Conservation (phyloP, 2,888 invertebrate species). For the Eristalis tenax region DNA sequence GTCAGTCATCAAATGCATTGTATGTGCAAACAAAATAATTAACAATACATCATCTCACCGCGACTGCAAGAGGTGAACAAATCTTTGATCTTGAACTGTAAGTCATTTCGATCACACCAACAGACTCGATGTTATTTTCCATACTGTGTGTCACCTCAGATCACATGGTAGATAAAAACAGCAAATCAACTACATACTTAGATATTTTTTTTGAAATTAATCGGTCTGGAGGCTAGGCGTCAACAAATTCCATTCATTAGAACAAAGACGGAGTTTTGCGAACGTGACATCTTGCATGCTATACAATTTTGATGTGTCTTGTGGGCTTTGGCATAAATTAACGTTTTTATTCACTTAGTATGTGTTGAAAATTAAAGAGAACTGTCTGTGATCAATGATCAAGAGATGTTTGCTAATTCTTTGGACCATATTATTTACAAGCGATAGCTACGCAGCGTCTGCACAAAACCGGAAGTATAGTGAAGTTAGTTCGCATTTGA, state of each 20-base stretch:
- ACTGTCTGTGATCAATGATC: not conserved
- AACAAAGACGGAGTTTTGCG: not conserved
- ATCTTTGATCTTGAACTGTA: not conserved
- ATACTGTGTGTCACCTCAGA: not conserved
- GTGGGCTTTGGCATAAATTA: not conserved
- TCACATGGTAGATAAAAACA: not conserved
- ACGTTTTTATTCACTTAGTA: not conserved
- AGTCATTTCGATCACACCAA: not conserved
- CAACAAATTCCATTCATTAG: not conserved
- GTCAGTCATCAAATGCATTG: not conserved
- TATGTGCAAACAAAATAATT: not conserved
- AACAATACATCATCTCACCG: not conserved
- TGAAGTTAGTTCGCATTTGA: not conserved
- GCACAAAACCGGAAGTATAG: conserved; percentile 3
- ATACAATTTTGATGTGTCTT: not conserved
- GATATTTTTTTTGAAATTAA: not conserved
- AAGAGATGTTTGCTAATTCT: not conserved
- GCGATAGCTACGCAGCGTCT: not conserved
- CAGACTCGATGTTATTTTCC: not conserved
- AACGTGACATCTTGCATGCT: not conserved
- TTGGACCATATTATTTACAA: not conserved
- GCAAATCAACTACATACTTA: not conserved
- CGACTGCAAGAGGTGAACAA: not conserved
- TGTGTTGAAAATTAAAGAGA: not conserved
- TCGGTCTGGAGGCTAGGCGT: not conserved